Base-by-base conservation (phyloP, 2,113 vertebrate genomes). In the Atherinomorus stipes region DNA sequence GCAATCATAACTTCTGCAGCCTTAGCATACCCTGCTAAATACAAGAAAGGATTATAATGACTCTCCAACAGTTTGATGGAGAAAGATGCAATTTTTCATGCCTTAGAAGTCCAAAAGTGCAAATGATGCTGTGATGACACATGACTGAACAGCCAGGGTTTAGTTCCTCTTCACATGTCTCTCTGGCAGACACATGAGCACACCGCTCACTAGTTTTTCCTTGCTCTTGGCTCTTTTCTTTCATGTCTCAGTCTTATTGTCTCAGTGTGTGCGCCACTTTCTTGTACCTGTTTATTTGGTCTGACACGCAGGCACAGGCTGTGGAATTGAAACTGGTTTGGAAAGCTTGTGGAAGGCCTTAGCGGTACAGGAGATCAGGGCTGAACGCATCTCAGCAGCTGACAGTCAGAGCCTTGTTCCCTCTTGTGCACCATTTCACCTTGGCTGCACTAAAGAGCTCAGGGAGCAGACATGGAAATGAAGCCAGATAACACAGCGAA, bases 281-380 rank as follows among this genome's bases (percentile, higher is more conserved):
- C 58, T 78, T 80, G 83, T 85, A 72, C 66, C 70, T 78, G 78
- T 84, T 90, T 83, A 76, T 88, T 79, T 82, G 70, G 78, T 74
- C 79, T 67, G 89, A 92, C 80, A 56, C 16, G 23, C 12, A 38
- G 63, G 78, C 53, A 76, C 79, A 74, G 76, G 80, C 38, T 78
- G 80, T 56, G 68, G 81, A 79, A 75, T 81, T 78, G 77, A 72
- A 79, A 74, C 60, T 57, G 77, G 80, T 86, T 86, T 77, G 63
- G 83, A 75, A 84, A 85, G 80, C 63, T 69, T 64, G 83, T 37
- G 57, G 82, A 73, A 49, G 62, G 75, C 64, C 74, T 71, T 49
- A 70, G 76, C 10, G 69, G 49, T 80, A 72, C 64, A 72, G 70
- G n/a, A 64, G 59, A 66, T 73, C 64, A 21, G 31, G 75, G 81